A percentile compares a stretch with the other conserved stretches of the same genome.
These are phyloP conservation scores for Lepidochrysops patricia DNA, from an alignment of 2,888 invertebrate genomes.

Conservation along the genomic window DNA sequence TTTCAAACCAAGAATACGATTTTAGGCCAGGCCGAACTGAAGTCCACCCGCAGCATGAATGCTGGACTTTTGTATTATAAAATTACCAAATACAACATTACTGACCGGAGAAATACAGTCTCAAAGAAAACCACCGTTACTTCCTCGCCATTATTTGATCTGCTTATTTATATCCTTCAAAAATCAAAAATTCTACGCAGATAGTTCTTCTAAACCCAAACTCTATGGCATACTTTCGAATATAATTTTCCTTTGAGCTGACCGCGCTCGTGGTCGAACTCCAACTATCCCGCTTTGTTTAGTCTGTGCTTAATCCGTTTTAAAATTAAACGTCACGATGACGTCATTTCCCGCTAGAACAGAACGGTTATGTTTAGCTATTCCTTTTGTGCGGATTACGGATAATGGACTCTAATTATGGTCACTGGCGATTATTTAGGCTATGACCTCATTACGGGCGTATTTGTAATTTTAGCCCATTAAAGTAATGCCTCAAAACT, in stretches of 20 bases:
- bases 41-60: too few relatives aligned
- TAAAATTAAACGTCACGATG: constrained; percentile 7
- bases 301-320: constrained; percentile 12
- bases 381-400: not conserved
- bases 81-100: too few relatives aligned
- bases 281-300: constrained; percentile 2
- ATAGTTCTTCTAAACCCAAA: not conserved
- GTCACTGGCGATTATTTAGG: not conserved
- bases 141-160: too few relatives aligned
- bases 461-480: not conserved
- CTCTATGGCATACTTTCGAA: not conserved
- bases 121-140: too few relatives aligned
- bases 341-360: constrained; percentile 10
- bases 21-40: too few relatives aligned
- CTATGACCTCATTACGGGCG: constrained; percentile 1
- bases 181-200: too few relatives aligned
- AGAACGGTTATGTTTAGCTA: not conserved
- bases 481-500: too few relatives aligned
- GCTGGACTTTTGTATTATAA: too few relatives aligned
- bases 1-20: too few relatives aligned
- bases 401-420: not conserved
- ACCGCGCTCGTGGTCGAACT: not conserved
- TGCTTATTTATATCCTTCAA: too few relatives aligned
- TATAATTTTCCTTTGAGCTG: not conserved
- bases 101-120: too few relatives aligned